Base-by-base conservation (phyloP, 2,113 vertebrate genomes). In the Mystacornis crossleyi region DNA sequence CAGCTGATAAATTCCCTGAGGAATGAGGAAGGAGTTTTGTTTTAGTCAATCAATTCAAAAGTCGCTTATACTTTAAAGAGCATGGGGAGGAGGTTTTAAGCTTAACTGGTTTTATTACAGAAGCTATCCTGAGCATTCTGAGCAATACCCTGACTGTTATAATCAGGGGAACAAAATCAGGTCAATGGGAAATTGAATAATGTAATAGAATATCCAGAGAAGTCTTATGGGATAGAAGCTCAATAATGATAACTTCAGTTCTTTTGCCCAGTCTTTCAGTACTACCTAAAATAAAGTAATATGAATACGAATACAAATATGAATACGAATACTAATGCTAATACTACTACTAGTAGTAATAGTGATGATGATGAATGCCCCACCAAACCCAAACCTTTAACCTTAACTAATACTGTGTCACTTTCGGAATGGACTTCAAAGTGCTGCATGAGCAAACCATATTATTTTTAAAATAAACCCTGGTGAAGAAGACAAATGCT, bases 21-120 rank as follows among this genome's bases (percentile, higher is more conserved):
- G 62, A 78, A 86, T 42, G 33, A 95, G 18, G 16, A 94, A 25
- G 20, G 40, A 5, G 0, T 74, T 92, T 90, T 86, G 23, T 29
- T 95, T 92, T 70, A 90, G 86, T 86, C 89, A 90, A 81, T 91
- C 89, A 91, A 64, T 91, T 91, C 92, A 60, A 92, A 89, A 86
- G n/a, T 42, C 24, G 0, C 43, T 93, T 90, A n/a, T 90, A 81
- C 62, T 86, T 92, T 86, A 74, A 93, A 86, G 29, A 90, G 29
- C 20, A 64, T 0, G 0, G 26, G 38, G 40, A n/a, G 45, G 8
- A 70, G 9, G 45, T 77, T 92, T 95, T 83, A 81, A 14, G 47
- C 24, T 86, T 92, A 90, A 65, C 55, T 81, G 34, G 29, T 72
- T 95, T 96, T 94, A 86, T 90, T 92, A 74, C 3, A 3, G 42